Conservation (phyloP, 1,140 invertebrate genomes). For the Wiebesia pumilae region DNA sequence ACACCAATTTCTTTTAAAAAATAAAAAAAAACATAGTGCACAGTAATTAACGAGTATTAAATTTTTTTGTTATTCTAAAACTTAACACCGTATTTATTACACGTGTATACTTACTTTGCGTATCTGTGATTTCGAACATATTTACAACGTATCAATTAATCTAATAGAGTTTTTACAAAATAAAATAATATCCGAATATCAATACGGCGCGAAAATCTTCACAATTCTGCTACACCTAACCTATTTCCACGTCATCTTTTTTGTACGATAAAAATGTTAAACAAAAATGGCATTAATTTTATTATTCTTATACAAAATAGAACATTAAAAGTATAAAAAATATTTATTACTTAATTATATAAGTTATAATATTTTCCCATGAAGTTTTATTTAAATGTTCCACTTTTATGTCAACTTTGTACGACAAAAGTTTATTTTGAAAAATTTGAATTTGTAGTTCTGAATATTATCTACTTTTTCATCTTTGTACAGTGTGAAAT, state of each 20-base stretch:
- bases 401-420: too few relatives aligned
- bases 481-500: too few relatives aligned
- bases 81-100: constrained; percentile 22
- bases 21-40: constrained; percentile 48
- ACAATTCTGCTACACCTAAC: constrained; percentile 63
- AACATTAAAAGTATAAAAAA: background rate
- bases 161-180: constrained; percentile 32
- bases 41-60: background rate
- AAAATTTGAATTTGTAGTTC: too few relatives aligned
- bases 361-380: background rate
- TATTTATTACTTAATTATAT: background rate
- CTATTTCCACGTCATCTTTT: constrained; percentile 71
- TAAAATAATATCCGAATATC: constrained; percentile 22
- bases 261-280: background rate
- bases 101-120: constrained; percentile 79
- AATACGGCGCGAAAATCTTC: constrained; percentile 37
- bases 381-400: too few relatives aligned
- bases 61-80: constrained; percentile 31
- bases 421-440: too few relatives aligned
- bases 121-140: constrained; percentile 84
- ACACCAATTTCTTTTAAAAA: constrained; percentile 94
- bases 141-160: constrained; percentile 39
- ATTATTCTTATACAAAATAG: background rate
- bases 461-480: too few relatives aligned
- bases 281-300: background rate